Evolutionary conservation across 2,888 invertebrate species (phyloP), one percentile per base, ranked within the genome.

Genomic region (Ferdinandea cuprea): DNA sequence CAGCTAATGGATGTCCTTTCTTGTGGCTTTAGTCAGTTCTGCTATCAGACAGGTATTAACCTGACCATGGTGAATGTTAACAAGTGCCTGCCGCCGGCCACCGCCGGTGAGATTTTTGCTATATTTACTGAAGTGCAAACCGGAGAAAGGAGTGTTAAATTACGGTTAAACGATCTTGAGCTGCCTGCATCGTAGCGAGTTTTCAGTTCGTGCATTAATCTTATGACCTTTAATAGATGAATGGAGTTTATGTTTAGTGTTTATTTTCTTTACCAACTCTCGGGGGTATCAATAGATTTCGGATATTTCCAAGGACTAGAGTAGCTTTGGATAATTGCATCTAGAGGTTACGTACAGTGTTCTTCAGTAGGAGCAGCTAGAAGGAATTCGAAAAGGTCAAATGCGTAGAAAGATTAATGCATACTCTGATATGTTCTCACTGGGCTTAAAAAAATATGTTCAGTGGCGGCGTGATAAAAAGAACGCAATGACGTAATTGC

Each of bases 1-100:
- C 48, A 28, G 48, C 61, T 78, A 78, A 83, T 83, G 83, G 83
- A 83, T 78, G 83, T 78, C 83, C 83, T 77, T 78, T 78, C 78
- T 50, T 46, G 78, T 73, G 68, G 50, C 42, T 78, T 83, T 37
- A 48, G 83, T 65, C 83, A 73, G 42, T 63, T 83, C 63, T 35
- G 72, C 77, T 61, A 78, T 72, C 61, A 72, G 56, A 72, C 72
- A 52, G 56, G 59, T 78, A 77, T 63, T 68, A 73, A 72, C 78
- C 77, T 71, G 58, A 73, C 44, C 50, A 50, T 76, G 69, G 71
- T 54, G 71, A 83, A 72, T 68, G 77, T 52, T 63, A 78, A 73
- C 78, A 78, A 83, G 78, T 78, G 78, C 46, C 65, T 46, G 58
- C 58, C n/a, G n/a, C n/a, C n/a, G n/a, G n/a, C n/a, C n/a, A n/a